These are phyloP conservation scores for Gnathonemus echidnorhynchus DNA, from an alignment of 2,113 vertebrate species.

Conservation along the genomic window DNA sequence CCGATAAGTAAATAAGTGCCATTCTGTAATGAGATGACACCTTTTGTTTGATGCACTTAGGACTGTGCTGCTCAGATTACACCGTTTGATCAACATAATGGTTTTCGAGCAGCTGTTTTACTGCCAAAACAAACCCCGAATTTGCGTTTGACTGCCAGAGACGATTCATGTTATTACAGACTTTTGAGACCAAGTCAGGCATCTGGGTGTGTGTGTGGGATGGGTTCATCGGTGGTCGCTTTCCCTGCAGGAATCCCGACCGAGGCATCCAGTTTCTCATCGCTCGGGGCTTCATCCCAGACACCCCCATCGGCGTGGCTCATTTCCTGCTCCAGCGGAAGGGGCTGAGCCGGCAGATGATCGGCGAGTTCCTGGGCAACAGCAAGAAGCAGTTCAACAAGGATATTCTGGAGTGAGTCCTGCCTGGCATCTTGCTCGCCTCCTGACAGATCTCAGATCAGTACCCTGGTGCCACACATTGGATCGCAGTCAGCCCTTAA, in stretches of 20 bases:
- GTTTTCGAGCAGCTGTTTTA: neutral
- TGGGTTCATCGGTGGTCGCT: neutral
- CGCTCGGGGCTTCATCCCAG: constrained; percentile 92
- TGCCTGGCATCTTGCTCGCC: neutral
- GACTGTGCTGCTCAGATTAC: neutral
- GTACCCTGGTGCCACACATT: neutral
- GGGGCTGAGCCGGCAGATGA: constrained; percentile 97
- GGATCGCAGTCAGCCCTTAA: neutral
- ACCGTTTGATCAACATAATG: neutral
- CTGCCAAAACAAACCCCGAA: neutral
- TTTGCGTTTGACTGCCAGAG: neutral
- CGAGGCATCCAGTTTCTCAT: constrained; percentile 98
- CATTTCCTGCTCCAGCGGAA: constrained; percentile 96
- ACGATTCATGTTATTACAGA: neutral
- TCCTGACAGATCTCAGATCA: neutral
- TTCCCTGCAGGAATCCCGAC: constrained; percentile 81
- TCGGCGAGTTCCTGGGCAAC: constrained; percentile 95
- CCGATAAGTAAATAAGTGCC: neutral
- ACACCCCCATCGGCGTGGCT: constrained; percentile 93
- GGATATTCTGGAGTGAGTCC: constrained; percentile 92
- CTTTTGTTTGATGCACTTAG: neutral
- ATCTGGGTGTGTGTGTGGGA: neutral
- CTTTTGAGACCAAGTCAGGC: neutral
- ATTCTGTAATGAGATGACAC: neutral
- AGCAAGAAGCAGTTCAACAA: constrained; percentile 98